phyloP scores from a whole-genome alignment of 2,888 invertebrate genomes.

The Adelphocoris suturalis region DNA sequence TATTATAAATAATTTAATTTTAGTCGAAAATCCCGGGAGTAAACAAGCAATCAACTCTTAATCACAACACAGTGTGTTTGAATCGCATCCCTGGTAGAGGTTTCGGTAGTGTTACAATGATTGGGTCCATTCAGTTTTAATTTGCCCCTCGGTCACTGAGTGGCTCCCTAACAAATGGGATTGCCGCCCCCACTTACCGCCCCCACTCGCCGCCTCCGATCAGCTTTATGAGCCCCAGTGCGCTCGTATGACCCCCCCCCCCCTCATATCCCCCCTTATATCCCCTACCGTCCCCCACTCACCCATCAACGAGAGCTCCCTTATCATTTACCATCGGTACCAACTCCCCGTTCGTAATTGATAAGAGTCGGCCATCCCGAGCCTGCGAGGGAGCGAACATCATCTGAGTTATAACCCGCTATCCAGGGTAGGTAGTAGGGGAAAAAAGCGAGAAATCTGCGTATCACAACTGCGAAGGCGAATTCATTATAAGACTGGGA shows the following conservation, averaged over 20 bases:
- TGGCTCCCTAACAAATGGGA: conserved; percentile 57
- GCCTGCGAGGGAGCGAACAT: conserved; percentile 1
- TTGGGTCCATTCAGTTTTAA: conserved; percentile 65
- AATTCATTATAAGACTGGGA: too few species aligned
- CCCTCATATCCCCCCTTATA: not conserved
- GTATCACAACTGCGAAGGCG: not conserved
- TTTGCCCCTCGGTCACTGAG: conserved; percentile 58
- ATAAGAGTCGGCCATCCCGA: not conserved
- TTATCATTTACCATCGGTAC: conserved; percentile 39
- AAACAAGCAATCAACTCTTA: too few species aligned
- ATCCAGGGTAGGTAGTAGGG: not conserved
- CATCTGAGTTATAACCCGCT: not conserved
- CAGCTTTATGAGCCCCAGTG: conserved; percentile 50
- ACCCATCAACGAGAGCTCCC: not conserved
- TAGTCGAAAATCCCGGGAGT: too few species aligned
- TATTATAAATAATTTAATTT: too few species aligned
- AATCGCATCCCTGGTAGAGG: not conserved
- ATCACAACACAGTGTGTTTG: too few species aligned
- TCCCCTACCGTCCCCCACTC: not conserved
- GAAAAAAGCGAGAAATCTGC: not conserved
- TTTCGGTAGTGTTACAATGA: conserved; percentile 50
- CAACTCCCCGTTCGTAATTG: not conserved
- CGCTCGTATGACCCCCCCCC: conserved; percentile 20
- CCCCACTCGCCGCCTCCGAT: not conserved
- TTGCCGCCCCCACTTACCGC: conserved; percentile 44